Evolutionary conservation across 2,888 invertebrate species (phyloP), one percentile per base, ranked within the genome.

Genomic region (Cenopis cana): DNA sequence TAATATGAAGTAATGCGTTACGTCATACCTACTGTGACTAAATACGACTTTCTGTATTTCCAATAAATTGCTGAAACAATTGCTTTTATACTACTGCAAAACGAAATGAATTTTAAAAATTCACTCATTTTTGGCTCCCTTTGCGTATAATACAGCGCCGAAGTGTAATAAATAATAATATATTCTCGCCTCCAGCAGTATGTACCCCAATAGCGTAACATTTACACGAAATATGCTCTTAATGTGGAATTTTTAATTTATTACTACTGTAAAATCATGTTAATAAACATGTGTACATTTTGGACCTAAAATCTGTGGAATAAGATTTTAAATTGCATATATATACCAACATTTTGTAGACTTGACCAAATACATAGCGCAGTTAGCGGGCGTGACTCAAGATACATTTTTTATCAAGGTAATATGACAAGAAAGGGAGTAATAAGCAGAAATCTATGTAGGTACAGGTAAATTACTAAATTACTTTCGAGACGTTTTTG

Each of bases 81-180:
- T 49, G 11, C 18, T 60, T 49, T 20, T 33, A 24, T 50, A 41
- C 12, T 38, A 33, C n/a, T 33, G 49, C 54, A 50, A 54, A 20
- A 55, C n/a, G 33, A 11, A 69, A 65, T 69, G 18, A 65, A 69
- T 59, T 54, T 69, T 59, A 69, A 69, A 65, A 65, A 69, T 65
- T 59, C 52, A 69, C 49, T 55, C 20, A 59, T 50, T 65, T 17
- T 46, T 52, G 69, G 69, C 65, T 69, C 52, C 14, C 17, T 38
- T 54, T 64, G 55, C 17, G 57, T 52, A 20, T 59, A 65, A 20
- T 52, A 59, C 20, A 56, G n/a, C 46, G n/a, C 46, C n/a, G 41
- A 33, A 20, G 20, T 41, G 64, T 50, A 59, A 65, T 65, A 52
- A 65, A 41, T 33, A 59, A 41, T 52, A n/a, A n/a, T n/a, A n/a